Conservation (phyloP, 2,797 vertebrate species). For the Limnodromus scolopaceus region DNA sequence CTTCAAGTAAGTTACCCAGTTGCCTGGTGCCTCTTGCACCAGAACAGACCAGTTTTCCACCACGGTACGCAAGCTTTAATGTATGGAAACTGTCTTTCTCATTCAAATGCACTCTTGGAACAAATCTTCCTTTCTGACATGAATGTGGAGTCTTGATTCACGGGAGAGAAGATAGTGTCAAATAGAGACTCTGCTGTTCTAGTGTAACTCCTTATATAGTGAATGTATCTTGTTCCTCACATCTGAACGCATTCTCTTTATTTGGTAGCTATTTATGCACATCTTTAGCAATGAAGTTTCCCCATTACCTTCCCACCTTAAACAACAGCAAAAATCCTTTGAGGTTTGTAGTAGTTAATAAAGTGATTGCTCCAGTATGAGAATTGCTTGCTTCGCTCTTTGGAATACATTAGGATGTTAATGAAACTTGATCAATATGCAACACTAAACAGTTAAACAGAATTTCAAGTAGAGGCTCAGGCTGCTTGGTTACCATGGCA, state of each 20-base stretch:
- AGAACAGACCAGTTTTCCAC: background rate
- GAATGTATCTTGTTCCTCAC: background rate
- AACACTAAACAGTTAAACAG: constrained; percentile 39
- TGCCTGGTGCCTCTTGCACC: background rate
- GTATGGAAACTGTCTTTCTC: background rate
- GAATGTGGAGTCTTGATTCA: background rate
- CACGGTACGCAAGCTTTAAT: background rate
- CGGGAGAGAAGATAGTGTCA: background rate
- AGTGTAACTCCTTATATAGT: background rate
- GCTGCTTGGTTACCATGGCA: constrained; percentile 60
- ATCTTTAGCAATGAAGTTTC: background rate
- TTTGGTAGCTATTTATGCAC: background rate
- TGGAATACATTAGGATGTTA: background rate
- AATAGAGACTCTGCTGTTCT: background rate
- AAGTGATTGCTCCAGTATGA: background rate
- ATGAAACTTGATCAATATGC: constrained; percentile 4
- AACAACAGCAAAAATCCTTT: background rate
- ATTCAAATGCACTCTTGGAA: background rate
- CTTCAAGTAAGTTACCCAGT: background rate
- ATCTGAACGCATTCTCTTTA: background rate
- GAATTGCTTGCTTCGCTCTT: background rate
- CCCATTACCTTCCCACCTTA: background rate
- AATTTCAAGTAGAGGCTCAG: constrained; percentile 41
- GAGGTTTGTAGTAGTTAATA: background rate
- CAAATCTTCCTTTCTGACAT: background rate